Evolutionary conservation across 2,888 invertebrate genomes (phyloP).

Genomic region (Plebejus anna): DNA sequence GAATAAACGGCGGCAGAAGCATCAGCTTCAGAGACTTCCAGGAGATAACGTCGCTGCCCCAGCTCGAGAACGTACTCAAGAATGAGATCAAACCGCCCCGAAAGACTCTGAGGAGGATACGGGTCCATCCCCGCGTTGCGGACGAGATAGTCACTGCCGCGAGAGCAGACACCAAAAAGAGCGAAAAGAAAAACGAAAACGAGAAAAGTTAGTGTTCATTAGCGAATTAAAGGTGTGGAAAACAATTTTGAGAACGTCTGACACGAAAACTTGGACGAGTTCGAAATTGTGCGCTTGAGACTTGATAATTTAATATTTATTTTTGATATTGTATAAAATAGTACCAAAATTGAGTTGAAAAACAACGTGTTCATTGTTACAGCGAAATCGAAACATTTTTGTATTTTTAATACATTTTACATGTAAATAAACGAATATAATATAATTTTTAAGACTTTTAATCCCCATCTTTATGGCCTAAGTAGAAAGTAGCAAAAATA

Average conservation of each 20-base stretch:
- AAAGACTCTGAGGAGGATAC: slow-evolving; percentile 57
- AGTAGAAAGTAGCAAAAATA: neutral
- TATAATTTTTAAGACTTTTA: slow-evolving; percentile 1
- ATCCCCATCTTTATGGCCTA: neutral
- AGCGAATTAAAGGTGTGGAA: slow-evolving; percentile 29
- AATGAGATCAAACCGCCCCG: slow-evolving; percentile 63
- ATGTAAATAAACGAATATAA: slow-evolving; percentile 31
- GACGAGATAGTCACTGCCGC: slow-evolving; percentile 43
- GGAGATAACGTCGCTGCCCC: slow-evolving; percentile 60
- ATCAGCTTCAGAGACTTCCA: slow-evolving; percentile 58
- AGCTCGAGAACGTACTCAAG: slow-evolving; percentile 63
- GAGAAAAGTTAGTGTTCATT: slow-evolving; percentile 36
- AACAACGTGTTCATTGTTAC: slow-evolving; percentile 35
- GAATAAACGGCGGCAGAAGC: slow-evolving; percentile 61
- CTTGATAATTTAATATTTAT: slow-evolving; percentile 43
- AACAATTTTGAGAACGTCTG: slow-evolving; percentile 70
- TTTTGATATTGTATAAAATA: slow-evolving; percentile 37
- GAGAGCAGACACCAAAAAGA: slow-evolving; percentile 39
- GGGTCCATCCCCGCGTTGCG: slow-evolving; percentile 56
- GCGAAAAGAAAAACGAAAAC: slow-evolving; percentile 41
- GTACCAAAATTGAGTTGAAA: slow-evolving; percentile 29
- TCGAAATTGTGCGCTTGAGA: slow-evolving; percentile 60
- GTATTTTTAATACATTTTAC: slow-evolving; percentile 29
- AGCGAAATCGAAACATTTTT: slow-evolving; percentile 27
- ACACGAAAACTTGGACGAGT: slow-evolving; percentile 68